Conservation (phyloP, 1,140 invertebrate genomes). For the Chymomyza costata region DNA sequence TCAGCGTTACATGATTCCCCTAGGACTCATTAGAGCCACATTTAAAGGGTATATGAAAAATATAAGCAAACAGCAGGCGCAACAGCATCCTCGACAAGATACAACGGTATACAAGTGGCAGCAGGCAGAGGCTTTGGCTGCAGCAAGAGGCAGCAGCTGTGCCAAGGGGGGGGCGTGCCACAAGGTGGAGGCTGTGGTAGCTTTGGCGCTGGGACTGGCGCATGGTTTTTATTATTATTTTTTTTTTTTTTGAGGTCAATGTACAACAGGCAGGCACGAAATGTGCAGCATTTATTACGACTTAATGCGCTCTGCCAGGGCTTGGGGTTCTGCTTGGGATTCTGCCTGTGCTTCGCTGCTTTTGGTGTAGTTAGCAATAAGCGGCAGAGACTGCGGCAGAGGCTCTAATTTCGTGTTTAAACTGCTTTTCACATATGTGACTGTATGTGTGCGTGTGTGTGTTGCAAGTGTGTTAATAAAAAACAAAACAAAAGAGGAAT, state of each 20-base stretch:
- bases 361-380: too few species aligned
- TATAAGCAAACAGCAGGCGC: too few species aligned
- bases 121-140: neutral
- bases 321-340: neutral
- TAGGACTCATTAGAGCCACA: too few species aligned
- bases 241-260: constrained; percentile 62
- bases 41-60: too few species aligned
- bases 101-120: constrained; percentile 11
- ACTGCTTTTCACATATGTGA: constrained; percentile 66
- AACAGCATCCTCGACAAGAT: constrained; percentile 16
- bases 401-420: constrained; percentile 69
- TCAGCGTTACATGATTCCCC: too few species aligned
- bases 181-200: neutral
- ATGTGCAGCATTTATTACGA: constrained; percentile 64
- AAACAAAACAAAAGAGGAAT: constrained; percentile 30
- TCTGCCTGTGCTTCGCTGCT: too few species aligned
- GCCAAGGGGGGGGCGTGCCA: constrained; percentile 19
- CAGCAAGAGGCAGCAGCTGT: constrained; percentile 15
- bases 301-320: constrained; percentile 56
- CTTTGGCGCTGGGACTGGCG: constrained; percentile 1
- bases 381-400: constrained; percentile 15
- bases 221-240: constrained; percentile 21
- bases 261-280: constrained; percentile 56
- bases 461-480: constrained; percentile 26
- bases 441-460: too few species aligned